These are phyloP conservation scores for Athetis lepigone DNA, from an alignment of 2,888 invertebrate genomes.

Conservation along the genomic window DNA sequence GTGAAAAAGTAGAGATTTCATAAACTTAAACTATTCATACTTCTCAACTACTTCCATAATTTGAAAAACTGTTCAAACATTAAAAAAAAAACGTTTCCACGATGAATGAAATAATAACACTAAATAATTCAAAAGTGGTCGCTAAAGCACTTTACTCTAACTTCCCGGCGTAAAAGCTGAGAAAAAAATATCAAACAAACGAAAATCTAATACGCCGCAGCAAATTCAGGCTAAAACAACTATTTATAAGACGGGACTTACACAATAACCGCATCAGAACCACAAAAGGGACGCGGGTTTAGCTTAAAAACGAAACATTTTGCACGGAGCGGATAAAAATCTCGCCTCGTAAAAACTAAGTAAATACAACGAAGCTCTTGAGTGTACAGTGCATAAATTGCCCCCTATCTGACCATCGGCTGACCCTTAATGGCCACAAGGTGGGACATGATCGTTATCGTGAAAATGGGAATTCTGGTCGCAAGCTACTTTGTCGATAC, in stretches of 20 bases:
- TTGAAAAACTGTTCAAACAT: neutral
- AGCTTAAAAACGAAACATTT: slow-evolving; percentile 74
- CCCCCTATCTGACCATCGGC: slow-evolving; percentile 86
- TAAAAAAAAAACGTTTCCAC: neutral
- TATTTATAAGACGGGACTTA: slow-evolving; percentile 46
- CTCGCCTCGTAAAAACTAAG: slow-evolving; percentile 80
- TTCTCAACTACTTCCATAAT: neutral
- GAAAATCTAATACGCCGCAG: slow-evolving; percentile 29
- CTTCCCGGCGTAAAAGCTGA: neutral
- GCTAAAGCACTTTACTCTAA: neutral
- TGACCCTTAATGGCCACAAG: slow-evolving; percentile 87
- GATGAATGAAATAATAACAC: slow-evolving; percentile 2
- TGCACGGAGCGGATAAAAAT: slow-evolving; percentile 80
- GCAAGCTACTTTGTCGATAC: slow-evolving; percentile 84
- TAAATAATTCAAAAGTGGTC: neutral
- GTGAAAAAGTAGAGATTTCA: slow-evolving; percentile 5
- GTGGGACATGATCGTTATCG: slow-evolving; percentile 88
- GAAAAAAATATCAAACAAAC: slow-evolving; percentile 4
- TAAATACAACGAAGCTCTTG: slow-evolving; percentile 81
- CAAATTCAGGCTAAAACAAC: slow-evolving; percentile 39
- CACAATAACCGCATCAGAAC: slow-evolving; percentile 62
- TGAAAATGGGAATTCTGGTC: slow-evolving; percentile 82
- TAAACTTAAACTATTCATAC: neutral
- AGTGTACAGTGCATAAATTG: slow-evolving; percentile 88
- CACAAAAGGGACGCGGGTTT: slow-evolving; percentile 55